Percentiles rank a stretch among this genome's conserved stretches.
Conservation (phyloP, 2,113 vertebrate species). For the Mesitornis unicolor region DNA sequence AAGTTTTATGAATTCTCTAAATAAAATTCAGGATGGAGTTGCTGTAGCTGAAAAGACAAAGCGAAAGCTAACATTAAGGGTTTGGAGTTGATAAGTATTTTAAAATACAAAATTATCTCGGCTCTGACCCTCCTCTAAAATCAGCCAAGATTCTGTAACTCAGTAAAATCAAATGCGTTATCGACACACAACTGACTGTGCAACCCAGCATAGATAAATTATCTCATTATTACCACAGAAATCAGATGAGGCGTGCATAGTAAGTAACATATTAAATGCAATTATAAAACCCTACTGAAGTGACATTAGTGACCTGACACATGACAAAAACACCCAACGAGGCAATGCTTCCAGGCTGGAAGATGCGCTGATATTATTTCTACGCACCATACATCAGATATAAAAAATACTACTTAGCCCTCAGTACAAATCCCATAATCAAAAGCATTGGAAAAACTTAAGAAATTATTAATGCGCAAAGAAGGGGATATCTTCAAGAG, state of each 20-base stretch:
- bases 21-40: background rate
- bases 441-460: background rate
- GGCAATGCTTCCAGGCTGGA: background rate
- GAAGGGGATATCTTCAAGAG: background rate
- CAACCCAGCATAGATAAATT: conserved; percentile 44
- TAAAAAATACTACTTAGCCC: background rate
- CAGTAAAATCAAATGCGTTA: conserved; percentile 25
- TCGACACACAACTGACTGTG: conserved; percentile 37
- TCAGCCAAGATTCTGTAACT: conserved; percentile 25
- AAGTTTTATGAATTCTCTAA: background rate
- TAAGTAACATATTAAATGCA: conserved; percentile 61
- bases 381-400: background rate
- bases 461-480: background rate
- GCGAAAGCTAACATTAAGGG: background rate
- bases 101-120: conserved; percentile 7
- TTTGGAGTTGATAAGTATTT: background rate
- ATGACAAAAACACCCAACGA: background rate
- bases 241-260: conserved; percentile 48
- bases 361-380: background rate
- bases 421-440: background rate
- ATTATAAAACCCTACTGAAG: conserved; percentile 57
- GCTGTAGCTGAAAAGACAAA: background rate
- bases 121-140: background rate
- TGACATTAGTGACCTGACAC: conserved; percentile 55
- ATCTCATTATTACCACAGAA: conserved; percentile 48